Evolutionary conservation across 2,113 vertebrate species (phyloP).

Genomic region (Bambusicola thoracicus): DNA sequence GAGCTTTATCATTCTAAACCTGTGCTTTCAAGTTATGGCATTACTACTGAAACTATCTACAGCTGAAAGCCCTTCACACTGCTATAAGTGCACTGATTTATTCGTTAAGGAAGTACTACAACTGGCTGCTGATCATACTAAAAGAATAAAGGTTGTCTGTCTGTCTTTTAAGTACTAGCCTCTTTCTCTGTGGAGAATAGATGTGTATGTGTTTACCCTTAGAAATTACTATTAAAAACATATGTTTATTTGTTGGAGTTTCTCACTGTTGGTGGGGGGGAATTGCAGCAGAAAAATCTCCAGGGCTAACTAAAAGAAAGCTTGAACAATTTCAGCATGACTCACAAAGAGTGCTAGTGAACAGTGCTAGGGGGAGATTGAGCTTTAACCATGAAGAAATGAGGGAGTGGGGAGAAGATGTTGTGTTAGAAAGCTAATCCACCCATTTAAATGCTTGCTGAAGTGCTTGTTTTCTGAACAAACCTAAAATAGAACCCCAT

Average conservation of each 20-base stretch:
- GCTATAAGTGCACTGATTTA: background rate
- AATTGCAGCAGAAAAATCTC: background rate
- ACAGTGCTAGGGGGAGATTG: background rate
- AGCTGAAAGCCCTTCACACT: slow-evolving; percentile 17
- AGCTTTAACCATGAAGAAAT: background rate
- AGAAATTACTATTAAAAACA: rapidly evolving
- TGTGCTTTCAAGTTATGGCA: slow-evolving; percentile 3
- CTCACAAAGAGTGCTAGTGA: background rate
- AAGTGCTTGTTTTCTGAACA: background rate
- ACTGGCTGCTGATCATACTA: background rate
- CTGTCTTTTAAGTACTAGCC: rapidly evolving
- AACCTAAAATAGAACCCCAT: background rate
- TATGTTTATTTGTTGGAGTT: background rate
- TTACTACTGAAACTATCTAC: background rate
- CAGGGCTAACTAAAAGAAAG: rapidly evolving
- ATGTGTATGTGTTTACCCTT: background rate
- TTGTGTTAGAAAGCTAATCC: background rate
- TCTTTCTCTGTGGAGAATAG: rapidly evolving
- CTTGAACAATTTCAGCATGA: background rate
- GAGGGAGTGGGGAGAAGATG: background rate
- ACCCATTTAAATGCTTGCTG: background rate
- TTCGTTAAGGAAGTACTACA: slow-evolving; percentile 6
- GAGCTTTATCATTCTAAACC: slow-evolving; percentile 15
- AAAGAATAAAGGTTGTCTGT: background rate
- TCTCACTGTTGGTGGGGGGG: background rate